Conservation (phyloP, 2,888 invertebrate genomes). For the Zaprionus bogoriensis region DNA sequence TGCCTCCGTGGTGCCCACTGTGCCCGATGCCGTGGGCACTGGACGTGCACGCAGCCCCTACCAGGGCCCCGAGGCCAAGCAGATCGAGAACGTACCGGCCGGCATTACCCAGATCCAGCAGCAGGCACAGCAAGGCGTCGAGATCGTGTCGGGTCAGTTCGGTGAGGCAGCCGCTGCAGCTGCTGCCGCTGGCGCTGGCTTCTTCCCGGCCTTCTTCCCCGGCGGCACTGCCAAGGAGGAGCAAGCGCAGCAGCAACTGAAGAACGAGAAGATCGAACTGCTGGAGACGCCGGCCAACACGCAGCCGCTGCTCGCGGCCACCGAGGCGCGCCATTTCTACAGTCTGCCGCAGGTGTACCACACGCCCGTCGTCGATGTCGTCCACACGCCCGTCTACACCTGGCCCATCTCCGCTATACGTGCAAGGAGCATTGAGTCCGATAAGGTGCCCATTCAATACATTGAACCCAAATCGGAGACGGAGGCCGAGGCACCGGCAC, state of each 20-base stretch:
- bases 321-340: constrained; percentile 76
- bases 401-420: constrained; percentile 72
- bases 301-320: constrained; percentile 57
- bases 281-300: constrained; percentile 73
- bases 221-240: constrained; percentile 13
- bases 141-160: constrained; percentile 60
- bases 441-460: constrained; percentile 33
- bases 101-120: constrained; percentile 59
- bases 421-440: constrained; percentile 73
- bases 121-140: constrained; percentile 55
- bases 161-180: constrained; percentile 69
- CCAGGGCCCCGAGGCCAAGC: constrained; percentile 50
- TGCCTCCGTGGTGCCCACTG: constrained; percentile 58
- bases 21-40: constrained; percentile 49
- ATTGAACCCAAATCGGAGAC: constrained; percentile 30
- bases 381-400: constrained; percentile 72
- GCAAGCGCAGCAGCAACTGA: constrained; percentile 46
- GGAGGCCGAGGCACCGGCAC: constrained; percentile 26
- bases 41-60: constrained; percentile 48
- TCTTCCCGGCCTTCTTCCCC: constrained; percentile 69
- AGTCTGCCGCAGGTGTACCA: constrained; percentile 72
- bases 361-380: constrained; percentile 78
- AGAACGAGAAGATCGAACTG: constrained; percentile 61
- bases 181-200: constrained; percentile 59
- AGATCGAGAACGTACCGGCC: constrained; percentile 50